Percentiles rank a stretch among this genome's conserved stretches.
Conservation (phyloP, 2,113 vertebrate species). For the Hippocampus guttulatus region DNA sequence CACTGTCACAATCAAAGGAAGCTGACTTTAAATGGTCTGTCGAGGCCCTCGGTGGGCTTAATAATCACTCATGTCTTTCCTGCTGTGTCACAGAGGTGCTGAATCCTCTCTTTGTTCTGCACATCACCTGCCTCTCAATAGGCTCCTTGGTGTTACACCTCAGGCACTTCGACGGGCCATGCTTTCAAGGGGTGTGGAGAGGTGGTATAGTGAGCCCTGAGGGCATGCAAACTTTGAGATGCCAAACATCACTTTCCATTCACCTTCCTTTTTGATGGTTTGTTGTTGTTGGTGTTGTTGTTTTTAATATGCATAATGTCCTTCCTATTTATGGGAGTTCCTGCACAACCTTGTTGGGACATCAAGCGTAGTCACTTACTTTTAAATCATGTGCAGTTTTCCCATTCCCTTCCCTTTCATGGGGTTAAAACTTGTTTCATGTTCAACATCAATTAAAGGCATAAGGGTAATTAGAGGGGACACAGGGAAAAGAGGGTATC, state of each 20-base stretch:
- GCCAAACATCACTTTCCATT: slow-evolving; percentile 43
- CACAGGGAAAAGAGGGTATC: slow-evolving; percentile 64
- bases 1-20: slow-evolving; percentile 85
- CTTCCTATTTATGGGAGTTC: slow-evolving; percentile 58
- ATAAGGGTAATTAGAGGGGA: slow-evolving; percentile 73
- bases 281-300: background rate
- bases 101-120: slow-evolving; percentile 78
- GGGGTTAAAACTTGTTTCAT: slow-evolving; percentile 69
- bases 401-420: slow-evolving; percentile 38
- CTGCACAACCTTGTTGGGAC: slow-evolving; percentile 42
- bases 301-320: slow-evolving; percentile 39
- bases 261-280: slow-evolving; percentile 25
- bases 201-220: slow-evolving; percentile 29
- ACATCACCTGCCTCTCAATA: slow-evolving; percentile 78
- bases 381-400: slow-evolving; percentile 51
- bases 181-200: slow-evolving; percentile 62
- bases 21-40: slow-evolving; percentile 77
- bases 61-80: slow-evolving; percentile 79
- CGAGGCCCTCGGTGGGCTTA: slow-evolving; percentile 71
- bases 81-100: slow-evolving; percentile 74
- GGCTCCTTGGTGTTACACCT: slow-evolving; percentile 77
- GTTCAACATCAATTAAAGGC: slow-evolving; percentile 75
- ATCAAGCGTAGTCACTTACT: slow-evolving; percentile 44
- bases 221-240: slow-evolving; percentile 58
- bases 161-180: slow-evolving; percentile 72